These are phyloP conservation scores for Alca torda DNA, from an alignment of 2,797 vertebrate genomes.

Conservation along the genomic window DNA sequence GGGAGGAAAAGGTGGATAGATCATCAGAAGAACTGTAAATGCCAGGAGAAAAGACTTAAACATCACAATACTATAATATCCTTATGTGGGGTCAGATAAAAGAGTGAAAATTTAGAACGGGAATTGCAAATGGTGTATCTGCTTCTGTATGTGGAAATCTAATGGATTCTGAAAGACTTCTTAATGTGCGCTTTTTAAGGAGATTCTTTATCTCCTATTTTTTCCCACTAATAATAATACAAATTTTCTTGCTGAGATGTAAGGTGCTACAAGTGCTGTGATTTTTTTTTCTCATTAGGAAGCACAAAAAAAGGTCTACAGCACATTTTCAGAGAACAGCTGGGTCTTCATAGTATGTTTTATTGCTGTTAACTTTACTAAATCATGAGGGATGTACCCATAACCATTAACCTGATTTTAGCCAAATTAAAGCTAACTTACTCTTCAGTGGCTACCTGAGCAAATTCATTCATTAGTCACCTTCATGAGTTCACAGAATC, in stretches of 20 bases:
- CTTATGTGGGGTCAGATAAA: not conserved
- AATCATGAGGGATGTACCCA: not conserved
- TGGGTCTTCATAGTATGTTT: not conserved
- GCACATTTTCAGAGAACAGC: not conserved
- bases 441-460: not conserved
- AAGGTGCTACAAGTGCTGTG: not conserved
- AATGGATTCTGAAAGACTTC: not conserved
- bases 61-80: not conserved
- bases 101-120: not conserved
- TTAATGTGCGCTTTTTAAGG: not conserved
- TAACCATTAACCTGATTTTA: slow-evolving; percentile 24
- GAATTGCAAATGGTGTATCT: not conserved
- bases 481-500: not conserved
- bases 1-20: not conserved
- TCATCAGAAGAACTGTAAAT: not conserved
- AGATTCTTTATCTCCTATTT: not conserved
- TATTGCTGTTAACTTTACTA: not conserved
- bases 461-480: not conserved
- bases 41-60: not conserved
- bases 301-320: not conserved
- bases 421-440: not conserved
- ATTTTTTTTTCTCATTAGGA: not conserved
- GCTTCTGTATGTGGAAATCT: not conserved
- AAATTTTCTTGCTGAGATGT: not conserved
- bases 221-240: not conserved